Conservation (phyloP, 2,888 invertebrate species). For the Chalcis sispes region DNA sequence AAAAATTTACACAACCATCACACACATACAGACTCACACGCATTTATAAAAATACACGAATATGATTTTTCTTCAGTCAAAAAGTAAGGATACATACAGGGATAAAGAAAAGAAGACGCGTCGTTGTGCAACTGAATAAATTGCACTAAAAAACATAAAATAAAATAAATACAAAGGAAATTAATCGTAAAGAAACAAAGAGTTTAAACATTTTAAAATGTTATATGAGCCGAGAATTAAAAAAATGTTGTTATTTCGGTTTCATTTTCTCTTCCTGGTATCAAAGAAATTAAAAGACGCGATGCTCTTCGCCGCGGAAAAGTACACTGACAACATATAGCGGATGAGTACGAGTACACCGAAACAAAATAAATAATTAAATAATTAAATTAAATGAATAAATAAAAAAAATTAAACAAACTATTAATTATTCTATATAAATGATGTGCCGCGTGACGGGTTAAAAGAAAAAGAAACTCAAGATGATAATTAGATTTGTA, state of each 20-base stretch:
- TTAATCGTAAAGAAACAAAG: too few relatives aligned
- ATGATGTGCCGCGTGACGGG: slow-evolving; percentile 61
- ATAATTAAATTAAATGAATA: slow-evolving; percentile 59
- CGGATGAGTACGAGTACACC: slow-evolving; percentile 49
- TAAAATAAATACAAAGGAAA: background rate
- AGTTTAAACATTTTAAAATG: background rate
- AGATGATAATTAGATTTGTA: slow-evolving; percentile 74
- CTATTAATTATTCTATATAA: slow-evolving; percentile 60
- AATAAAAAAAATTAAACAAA: slow-evolving; percentile 47
- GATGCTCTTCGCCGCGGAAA: background rate
- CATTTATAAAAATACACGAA: slow-evolving; percentile 1
- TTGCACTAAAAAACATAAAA: background rate
- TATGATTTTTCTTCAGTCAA: background rate
- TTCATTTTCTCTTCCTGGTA: slow-evolving; percentile 9
- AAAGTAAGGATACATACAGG: background rate
- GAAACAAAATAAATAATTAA: slow-evolving; percentile 61
- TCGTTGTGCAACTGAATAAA: too few relatives aligned
- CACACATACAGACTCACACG: background rate
- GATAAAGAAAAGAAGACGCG: too few relatives aligned
- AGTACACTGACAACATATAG: slow-evolving; percentile 27
- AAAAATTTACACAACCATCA: slow-evolving; percentile 1
- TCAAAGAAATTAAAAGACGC: background rate
- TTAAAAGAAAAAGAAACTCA: slow-evolving; percentile 48
- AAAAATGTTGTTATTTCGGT: too few relatives aligned
- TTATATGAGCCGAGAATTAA: slow-evolving; percentile 3